Conservation (phyloP, 2,113 vertebrate genomes). For the Micromys minutus region DNA sequence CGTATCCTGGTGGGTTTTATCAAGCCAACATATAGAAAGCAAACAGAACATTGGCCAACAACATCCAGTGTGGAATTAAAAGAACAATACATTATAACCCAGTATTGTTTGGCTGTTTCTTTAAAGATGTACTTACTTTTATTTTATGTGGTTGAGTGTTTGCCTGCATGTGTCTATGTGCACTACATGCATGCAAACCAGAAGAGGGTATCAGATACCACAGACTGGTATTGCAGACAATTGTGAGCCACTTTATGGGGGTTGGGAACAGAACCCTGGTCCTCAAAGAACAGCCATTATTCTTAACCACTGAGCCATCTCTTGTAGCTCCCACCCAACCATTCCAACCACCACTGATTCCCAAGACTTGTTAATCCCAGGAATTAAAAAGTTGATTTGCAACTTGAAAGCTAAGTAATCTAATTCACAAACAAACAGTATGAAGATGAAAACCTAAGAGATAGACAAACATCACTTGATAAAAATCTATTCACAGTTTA, state of each 20-base stretch:
- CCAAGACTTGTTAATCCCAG: background rate
- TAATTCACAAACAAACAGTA: background rate
- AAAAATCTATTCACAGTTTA: background rate
- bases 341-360: background rate
- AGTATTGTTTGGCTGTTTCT: background rate
- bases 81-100: background rate
- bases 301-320: background rate
- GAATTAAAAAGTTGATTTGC: background rate
- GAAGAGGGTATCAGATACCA: background rate
- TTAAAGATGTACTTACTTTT: background rate
- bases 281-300: background rate
- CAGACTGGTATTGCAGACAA: background rate
- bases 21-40: background rate
- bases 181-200: background rate
- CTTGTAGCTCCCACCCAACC: background rate
- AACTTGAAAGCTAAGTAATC: constrained; percentile 35
- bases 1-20: background rate
- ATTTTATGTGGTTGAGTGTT: background rate
- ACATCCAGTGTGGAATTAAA: background rate
- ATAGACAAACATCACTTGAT: background rate
- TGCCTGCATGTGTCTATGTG: background rate
- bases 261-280: background rate
- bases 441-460: background rate
- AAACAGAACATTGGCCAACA: background rate
- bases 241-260: background rate